Conservation (phyloP, 2,797 vertebrate genomes). For the Parotocinclus haroldoi region DNA sequence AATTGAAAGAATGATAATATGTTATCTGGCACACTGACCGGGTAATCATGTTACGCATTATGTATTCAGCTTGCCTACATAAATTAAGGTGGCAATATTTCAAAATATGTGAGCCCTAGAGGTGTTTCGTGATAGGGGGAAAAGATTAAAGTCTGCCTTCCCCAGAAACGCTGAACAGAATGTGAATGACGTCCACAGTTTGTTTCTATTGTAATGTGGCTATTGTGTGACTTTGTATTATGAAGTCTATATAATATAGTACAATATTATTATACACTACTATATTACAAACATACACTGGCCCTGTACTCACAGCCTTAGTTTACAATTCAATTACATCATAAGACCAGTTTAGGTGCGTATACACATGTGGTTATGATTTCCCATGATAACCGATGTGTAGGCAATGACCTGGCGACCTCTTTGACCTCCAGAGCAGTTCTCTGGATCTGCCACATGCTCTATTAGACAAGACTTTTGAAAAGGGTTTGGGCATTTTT, state of each 20-base stretch:
- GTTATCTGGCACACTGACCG: not conserved
- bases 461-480: slow-evolving; percentile 24
- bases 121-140: not conserved
- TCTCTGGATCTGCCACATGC: slow-evolving; percentile 16
- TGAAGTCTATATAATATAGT: too few species aligned
- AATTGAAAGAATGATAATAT: not conserved
- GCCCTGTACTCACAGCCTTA: not conserved
- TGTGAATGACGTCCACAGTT: not conserved
- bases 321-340: not conserved
- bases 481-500: slow-evolving; percentile 29
- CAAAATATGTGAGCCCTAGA: not conserved
- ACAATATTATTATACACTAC: not conserved
- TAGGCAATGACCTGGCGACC: not conserved
- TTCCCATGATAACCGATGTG: not conserved
- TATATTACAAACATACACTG: not conserved
- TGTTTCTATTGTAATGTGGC: not conserved
- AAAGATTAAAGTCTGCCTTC: not conserved
- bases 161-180: not conserved
- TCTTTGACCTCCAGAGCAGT: slow-evolving; percentile 3
- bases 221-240: too few species aligned
- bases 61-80: slow-evolving; percentile 11
- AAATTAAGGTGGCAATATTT: slow-evolving; percentile 14
- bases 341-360: not conserved
- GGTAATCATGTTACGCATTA: slow-evolving; percentile 15
- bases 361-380: not conserved